These are phyloP conservation scores for Saxidomus purpurata DNA, from an alignment of 1,140 invertebrate species.

Conservation along the genomic window DNA sequence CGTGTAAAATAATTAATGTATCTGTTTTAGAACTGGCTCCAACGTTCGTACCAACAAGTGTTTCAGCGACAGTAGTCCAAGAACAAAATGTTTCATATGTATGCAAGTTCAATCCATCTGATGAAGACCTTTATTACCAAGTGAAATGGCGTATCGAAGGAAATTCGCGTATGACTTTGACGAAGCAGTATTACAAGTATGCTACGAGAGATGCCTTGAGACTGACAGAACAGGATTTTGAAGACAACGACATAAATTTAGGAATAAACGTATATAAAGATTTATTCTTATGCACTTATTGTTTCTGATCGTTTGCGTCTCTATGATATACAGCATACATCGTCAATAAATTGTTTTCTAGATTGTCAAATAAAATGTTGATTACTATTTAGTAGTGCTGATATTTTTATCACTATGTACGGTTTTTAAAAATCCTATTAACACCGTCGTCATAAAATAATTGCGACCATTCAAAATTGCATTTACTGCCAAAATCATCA, in stretches of 20 bases:
- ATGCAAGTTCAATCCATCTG: slow-evolving; percentile 36
- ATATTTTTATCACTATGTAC: no score
- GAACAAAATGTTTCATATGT: background rate
- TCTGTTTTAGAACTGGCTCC: background rate
- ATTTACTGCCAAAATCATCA: no score
- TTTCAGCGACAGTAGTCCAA: background rate
- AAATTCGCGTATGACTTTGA: background rate
- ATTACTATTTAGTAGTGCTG: no score
- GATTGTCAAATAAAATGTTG: no score
- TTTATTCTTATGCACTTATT: no score
- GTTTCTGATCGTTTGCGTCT: no score
- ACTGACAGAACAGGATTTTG: slow-evolving; percentile 11
- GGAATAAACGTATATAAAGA: slow-evolving; percentile 26
- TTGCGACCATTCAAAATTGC: no score
- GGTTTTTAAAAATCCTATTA: no score
- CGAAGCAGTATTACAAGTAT: slow-evolving; percentile 15
- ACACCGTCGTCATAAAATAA: no score
- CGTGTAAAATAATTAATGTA: background rate
- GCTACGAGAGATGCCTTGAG: background rate
- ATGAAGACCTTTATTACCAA: slow-evolving; percentile 17
- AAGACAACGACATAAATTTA: background rate
- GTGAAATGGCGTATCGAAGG: slow-evolving; percentile 10
- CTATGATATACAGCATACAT: no score
- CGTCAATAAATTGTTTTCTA: no score
- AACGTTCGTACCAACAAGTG: slow-evolving; percentile 1